These are phyloP conservation scores for Serilophus lunatus DNA, from an alignment of 2,113 vertebrate genomes.

Conservation along the genomic window DNA sequence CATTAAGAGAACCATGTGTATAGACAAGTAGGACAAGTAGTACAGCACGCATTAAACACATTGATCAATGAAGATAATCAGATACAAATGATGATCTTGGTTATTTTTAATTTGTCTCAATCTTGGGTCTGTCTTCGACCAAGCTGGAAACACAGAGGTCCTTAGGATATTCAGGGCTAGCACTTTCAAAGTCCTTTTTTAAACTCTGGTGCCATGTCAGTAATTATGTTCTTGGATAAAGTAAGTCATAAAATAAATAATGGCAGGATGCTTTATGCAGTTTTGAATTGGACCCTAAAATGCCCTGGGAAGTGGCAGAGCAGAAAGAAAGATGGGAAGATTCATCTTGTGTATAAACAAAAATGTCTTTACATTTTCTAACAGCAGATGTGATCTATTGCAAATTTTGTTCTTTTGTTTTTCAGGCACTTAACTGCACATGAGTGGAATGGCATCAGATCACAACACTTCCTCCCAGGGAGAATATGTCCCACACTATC, in stretches of 20 bases:
- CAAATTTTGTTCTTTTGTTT: slow-evolving; percentile 1
- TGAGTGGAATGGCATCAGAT: slow-evolving; percentile 70
- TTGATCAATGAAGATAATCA: background rate
- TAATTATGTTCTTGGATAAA: background rate
- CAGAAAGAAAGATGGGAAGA: background rate
- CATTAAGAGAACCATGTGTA: background rate
- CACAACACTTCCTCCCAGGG: slow-evolving; percentile 67
- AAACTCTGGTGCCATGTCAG: background rate
- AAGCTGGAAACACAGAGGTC: background rate
- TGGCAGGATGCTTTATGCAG: background rate
- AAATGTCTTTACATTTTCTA: background rate
- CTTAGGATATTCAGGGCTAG: background rate
- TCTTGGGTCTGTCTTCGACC: background rate
- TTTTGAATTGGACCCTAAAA: background rate
- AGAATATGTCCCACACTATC: slow-evolving; percentile 73
- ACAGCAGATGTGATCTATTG: background rate
- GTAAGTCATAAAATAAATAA: background rate
- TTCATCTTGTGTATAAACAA: background rate
- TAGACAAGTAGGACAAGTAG: background rate
- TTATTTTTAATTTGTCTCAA: background rate
- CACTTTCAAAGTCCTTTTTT: background rate
- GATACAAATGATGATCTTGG: background rate
- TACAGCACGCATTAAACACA: background rate
- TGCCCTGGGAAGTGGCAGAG: background rate
- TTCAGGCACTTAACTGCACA: slow-evolving; percentile 43